Percentiles rank a stretch among this genome's conserved stretches.
phyloP scores from a whole-genome alignment of 1,140 invertebrate species.

The Lineus longissimus region DNA sequence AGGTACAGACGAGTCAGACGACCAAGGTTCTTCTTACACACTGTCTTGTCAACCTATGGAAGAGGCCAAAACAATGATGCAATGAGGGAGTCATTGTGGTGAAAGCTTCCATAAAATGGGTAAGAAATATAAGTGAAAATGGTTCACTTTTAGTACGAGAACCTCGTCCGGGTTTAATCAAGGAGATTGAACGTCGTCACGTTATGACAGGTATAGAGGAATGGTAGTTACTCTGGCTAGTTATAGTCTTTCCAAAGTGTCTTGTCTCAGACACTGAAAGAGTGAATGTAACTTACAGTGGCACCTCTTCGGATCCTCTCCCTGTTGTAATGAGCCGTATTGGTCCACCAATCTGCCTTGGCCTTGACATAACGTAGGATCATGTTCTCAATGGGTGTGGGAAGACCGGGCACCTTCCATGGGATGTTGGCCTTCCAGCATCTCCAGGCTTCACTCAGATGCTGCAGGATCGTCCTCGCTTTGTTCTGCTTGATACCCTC shows the following conservation, averaged over 20 bases:
- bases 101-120: too few relatives aligned
- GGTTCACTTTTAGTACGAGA: too few relatives aligned
- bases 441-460: conserved; percentile 98
- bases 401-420: conserved; percentile 97
- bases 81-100: neutral
- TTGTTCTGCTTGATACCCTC: conserved; percentile 99
- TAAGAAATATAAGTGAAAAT: too few relatives aligned
- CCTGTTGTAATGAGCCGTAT: conserved; percentile 98
- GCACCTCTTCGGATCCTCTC: conserved; percentile 70
- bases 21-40: conserved; percentile 99
- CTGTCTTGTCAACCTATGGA: conserved; percentile 88
- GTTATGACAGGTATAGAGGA: too few relatives aligned
- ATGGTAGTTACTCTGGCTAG: too few relatives aligned
- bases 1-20: conserved; percentile 92
- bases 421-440: conserved; percentile 99
- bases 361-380: conserved; percentile 99
- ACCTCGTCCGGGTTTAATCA: too few relatives aligned
- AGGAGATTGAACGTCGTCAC: too few relatives aligned
- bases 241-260: too few relatives aligned
- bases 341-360: conserved; percentile 99
- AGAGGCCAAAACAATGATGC: neutral
- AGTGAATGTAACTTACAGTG: conserved; percentile 45
- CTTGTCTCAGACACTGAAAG: too few relatives aligned
- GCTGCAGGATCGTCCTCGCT: conserved; percentile 96
- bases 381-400: conserved; percentile 99